phyloP scores from a whole-genome alignment of 2,888 invertebrate species.

The Zeuzera pyrina region DNA sequence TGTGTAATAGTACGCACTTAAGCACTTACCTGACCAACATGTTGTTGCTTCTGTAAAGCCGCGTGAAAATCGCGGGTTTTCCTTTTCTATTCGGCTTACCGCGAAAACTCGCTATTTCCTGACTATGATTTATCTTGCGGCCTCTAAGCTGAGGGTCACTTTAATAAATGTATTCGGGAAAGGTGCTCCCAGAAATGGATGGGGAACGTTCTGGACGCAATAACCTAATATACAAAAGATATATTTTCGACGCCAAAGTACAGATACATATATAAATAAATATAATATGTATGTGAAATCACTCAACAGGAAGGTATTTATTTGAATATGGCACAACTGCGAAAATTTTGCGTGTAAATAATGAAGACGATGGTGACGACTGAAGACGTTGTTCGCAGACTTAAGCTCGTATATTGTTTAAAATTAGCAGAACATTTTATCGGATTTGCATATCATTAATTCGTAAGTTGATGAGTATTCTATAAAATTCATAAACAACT shows the following conservation, averaged over 20 bases:
- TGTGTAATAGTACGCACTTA: slow-evolving; percentile 7
- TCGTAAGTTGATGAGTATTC: too few relatives aligned
- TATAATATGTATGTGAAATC: slow-evolving; percentile 5
- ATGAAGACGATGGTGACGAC: too few relatives aligned
- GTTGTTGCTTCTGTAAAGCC: slow-evolving; percentile 27
- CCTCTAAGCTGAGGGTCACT: slow-evolving; percentile 64
- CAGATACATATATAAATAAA: slow-evolving; percentile 4
- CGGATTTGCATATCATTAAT: too few relatives aligned
- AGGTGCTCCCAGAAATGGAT: slow-evolving; percentile 56
- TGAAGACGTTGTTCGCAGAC: too few relatives aligned
- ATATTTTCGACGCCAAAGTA: slow-evolving; percentile 21
- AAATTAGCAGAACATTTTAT: too few relatives aligned
- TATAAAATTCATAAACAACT: too few relatives aligned
- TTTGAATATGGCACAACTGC: too few relatives aligned
- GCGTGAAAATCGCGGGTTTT: slow-evolving; percentile 21
- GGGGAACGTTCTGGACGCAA: slow-evolving; percentile 41
- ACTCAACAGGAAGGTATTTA: too few relatives aligned
- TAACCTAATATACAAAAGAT: slow-evolving; percentile 25
- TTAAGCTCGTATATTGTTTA: too few relatives aligned
- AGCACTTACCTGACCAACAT: slow-evolving; percentile 14
- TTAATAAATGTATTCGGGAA: slow-evolving; percentile 69
- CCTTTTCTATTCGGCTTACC: slow-evolving; percentile 53
- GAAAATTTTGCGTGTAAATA: too few relatives aligned
- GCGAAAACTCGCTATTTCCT: slow-evolving; percentile 54
- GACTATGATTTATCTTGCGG: slow-evolving; percentile 69